Percentiles rank a stretch among this genome's conserved stretches.
These are phyloP conservation scores for Paramormyrops kingsleyae DNA, from an alignment of 2,113 vertebrate species.

Conservation along the genomic window DNA sequence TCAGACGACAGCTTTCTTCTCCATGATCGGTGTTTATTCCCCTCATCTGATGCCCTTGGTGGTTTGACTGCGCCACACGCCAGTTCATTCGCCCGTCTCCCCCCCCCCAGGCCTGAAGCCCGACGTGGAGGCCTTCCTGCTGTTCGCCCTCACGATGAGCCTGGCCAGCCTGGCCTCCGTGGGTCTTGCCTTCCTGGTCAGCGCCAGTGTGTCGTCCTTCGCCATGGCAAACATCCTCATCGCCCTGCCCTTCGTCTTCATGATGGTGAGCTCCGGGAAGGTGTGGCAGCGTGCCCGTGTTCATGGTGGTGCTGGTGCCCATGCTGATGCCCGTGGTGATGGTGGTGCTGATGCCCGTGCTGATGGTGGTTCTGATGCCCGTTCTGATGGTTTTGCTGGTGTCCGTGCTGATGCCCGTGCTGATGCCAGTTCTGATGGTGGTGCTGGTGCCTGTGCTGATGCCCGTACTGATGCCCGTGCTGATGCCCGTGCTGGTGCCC, in stretches of 20 bases:
- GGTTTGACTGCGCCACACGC: background rate
- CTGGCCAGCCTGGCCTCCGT: slow-evolving; percentile 63
- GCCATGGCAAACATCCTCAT: slow-evolving; percentile 67
- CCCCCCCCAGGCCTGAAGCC: slow-evolving; percentile 54
- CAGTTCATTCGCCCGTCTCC: background rate
- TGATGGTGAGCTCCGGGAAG: slow-evolving; percentile 58
- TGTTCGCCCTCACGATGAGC: slow-evolving; percentile 58
- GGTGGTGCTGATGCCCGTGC: background rate
- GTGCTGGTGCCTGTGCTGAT: too few species aligned
- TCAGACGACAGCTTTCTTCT: background rate
- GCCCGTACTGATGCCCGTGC: too few species aligned
- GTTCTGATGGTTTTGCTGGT: too few species aligned
- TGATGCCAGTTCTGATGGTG: too few species aligned
- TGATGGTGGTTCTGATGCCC: background rate
- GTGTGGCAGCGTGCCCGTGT: background rate
- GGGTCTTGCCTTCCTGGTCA: slow-evolving; percentile 63
- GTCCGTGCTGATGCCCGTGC: background rate
- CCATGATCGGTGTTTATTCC: background rate
- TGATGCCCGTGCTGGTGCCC: background rate
- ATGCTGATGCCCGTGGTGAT: background rate
- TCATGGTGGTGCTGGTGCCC: background rate
- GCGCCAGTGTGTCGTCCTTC: slow-evolving; percentile 60
- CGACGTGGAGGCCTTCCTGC: slow-evolving; percentile 50
- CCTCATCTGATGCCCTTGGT: background rate
- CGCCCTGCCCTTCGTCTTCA: slow-evolving; percentile 66